Evolutionary conservation across 2,113 vertebrate genomes (phyloP), one percentile per base, ranked within the genome.

Genomic region (Turnix velox): DNA sequence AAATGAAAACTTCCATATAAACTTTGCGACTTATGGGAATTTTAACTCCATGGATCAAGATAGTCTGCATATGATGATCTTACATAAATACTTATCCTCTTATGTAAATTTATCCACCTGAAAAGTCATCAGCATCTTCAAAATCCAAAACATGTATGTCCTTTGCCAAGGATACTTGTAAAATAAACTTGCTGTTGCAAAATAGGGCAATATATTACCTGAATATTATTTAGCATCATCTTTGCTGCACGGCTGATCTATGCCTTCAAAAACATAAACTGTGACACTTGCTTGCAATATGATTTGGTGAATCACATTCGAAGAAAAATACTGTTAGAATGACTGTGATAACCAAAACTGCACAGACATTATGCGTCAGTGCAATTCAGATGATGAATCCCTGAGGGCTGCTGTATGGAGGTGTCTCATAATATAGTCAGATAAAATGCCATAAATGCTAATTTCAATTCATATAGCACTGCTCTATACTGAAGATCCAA

Each of bases 31-130:
- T 78, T 24, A 12, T 27, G 39, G 14, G 24, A 86, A 4, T 19
- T 71, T 71, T 55, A 61, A 77, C 12, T 71, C n/a, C 57, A 25
- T 43, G 27, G 46, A 18, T 73, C 18, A 22, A 80, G 16, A 12
- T 51, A 27, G n/a, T 54, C 68, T 52, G n/a, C 15, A 25, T 59
- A 27, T 16, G 35, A 85, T 40, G 19, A 78, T 71, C 15, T 72
- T 89, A 81, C 87, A 81, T 24, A 94, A 82, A 79, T 91, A 75
- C 84, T 80, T 28, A 69, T 90, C 66, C 48, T 86, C 54, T 66
- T 88, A 86, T 69, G 42, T 58, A 86, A 90, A 93, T 81, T 86
- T 51, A 42, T 14, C 46, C 74, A 9, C 45, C 76, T 81, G 39
- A 77, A 90, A 80, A 71, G 30, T 58, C 23, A 62, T 67, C 0